Evolutionary conservation across 2,888 invertebrate genomes (phyloP).

Genomic region (Mongoloraphidia duomilia): DNA sequence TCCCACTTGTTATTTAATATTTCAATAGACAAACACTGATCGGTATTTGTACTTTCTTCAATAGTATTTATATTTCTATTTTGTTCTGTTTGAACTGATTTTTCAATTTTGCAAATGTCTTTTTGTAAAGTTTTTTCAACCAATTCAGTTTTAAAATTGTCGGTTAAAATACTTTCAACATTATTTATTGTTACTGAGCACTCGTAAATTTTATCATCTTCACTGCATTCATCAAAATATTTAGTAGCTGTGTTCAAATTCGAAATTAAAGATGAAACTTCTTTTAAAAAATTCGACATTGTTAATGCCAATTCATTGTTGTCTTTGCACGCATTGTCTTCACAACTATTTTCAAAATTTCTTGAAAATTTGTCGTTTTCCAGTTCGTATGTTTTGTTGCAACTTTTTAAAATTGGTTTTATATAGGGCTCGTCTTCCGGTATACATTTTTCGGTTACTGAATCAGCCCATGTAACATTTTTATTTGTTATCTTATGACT

Average conservation of each 20-base stretch:
- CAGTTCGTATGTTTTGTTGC: neutral
- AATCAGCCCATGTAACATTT: neutral
- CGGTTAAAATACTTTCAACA: neutral
- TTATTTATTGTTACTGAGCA: neutral
- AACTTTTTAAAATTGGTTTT: neutral
- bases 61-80: no score
- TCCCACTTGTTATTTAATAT: slow-evolving; percentile 25
- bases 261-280: slow-evolving; percentile 27
- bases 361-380: slow-evolving; percentile 22
- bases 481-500: neutral
- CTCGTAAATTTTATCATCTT: neutral
- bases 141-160: neutral
- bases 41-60: no score
- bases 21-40: neutral
- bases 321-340: slow-evolving; percentile 12
- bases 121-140: neutral
- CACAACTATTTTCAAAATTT: slow-evolving; percentile 5
- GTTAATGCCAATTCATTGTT: slow-evolving; percentile 23
- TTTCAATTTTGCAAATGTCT: neutral
- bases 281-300: slow-evolving; percentile 29
- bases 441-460: neutral
- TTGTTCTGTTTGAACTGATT: neutral
- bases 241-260: slow-evolving; percentile 22
- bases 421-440: neutral
- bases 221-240: neutral